Evolutionary conservation across 1,140 invertebrate genomes (phyloP).

Genomic region (Zaprionus africanus): DNA sequence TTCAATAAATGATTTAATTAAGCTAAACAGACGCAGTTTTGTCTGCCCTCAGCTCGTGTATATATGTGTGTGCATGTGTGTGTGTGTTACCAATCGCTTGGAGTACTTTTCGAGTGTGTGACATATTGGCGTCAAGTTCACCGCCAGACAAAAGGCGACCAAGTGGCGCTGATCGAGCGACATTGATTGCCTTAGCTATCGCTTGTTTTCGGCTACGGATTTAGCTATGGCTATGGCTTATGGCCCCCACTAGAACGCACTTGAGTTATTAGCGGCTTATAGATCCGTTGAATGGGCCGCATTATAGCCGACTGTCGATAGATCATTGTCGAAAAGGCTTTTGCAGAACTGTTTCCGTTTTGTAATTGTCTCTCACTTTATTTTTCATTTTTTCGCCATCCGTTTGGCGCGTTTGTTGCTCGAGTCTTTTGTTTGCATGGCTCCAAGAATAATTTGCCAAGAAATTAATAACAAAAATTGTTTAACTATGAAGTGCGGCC

Average conservation of each 20-base stretch:
- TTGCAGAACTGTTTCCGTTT: slow-evolving; percentile 68
- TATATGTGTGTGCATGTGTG: background rate
- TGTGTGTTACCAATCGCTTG: slow-evolving; percentile 47
- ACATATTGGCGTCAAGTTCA: slow-evolving; percentile 82
- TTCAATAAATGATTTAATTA: slow-evolving; percentile 83
- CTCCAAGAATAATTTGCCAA: slow-evolving; percentile 44
- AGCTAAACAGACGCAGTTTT: slow-evolving; percentile 74
- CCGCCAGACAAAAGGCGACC: slow-evolving; percentile 37
- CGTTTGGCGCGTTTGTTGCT: slow-evolving; percentile 48
- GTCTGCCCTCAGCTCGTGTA: background rate
- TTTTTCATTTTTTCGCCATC: slow-evolving; percentile 43
- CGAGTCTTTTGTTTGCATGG: slow-evolving; percentile 59
- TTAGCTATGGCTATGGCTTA: slow-evolving; percentile 12
- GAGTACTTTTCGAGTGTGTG: slow-evolving; percentile 77
- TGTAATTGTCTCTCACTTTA: slow-evolving; percentile 55
- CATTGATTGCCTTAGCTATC: slow-evolving; percentile 55
- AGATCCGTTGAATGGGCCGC: slow-evolving; percentile 27
- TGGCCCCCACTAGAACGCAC: slow-evolving; percentile 51
- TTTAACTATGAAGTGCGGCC: slow-evolving; percentile 26
- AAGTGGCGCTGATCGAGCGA: slow-evolving; percentile 46
- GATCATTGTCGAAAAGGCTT: slow-evolving; percentile 38
- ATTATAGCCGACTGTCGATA: slow-evolving; percentile 27
- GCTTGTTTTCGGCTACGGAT: slow-evolving; percentile 4
- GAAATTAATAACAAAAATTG: slow-evolving; percentile 41
- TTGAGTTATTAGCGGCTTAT: slow-evolving; percentile 73